Evolutionary conservation across 2,888 invertebrate species (phyloP), one percentile per base, ranked within the genome.

Genomic region (Ephialtes manifestator): DNA sequence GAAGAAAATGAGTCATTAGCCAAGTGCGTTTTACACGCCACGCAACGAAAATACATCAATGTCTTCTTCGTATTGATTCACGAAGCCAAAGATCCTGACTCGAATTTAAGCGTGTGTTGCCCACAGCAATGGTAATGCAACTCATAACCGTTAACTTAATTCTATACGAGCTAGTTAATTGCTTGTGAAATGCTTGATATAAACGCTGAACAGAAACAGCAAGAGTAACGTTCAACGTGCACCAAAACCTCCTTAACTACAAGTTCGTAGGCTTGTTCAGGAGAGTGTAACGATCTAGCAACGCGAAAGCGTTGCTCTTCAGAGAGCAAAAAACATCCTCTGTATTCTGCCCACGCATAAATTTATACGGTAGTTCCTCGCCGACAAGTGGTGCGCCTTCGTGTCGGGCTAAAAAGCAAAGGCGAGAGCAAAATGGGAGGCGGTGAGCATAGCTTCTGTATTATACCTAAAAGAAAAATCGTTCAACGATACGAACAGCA

Each of bases 381-480:
- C 63, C 76, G 86, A 86, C 86, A 80, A 80, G 82, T 80, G 85
- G 85, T 75, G 86, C 74, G 84, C 74, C 81, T 55, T 65, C 81
- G 60, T 75, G 81, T 74, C 84, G 58, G 65, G 70, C 82, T 46
- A 78, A 75, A 71, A 68, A 81, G 80, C 53, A 55, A 86, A 55
- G 48, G 35, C 65, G 60, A 48, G 11, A 24, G 76, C 80, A 46
- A 83, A 79, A 79, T 39, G 75, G n/a, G 51, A 51, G 63, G 72
- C n/a, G 71, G 53, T 53, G 24, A 48, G 80, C 72, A 53, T 15
- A 48, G 80, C 67, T 68, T 60, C 18, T 79, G 46, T 58, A 28
- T 58, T 76, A 31, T 58, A n/a, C 68, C 58, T 15, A 46, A 68
- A 78, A 72, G 53, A 84, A 81, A 79, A 79, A 82, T 86, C 63